Evolutionary conservation across 2,113 vertebrate genomes (phyloP), one percentile per base, ranked within the genome.

Genomic region (Notiomystis cincta): DNA sequence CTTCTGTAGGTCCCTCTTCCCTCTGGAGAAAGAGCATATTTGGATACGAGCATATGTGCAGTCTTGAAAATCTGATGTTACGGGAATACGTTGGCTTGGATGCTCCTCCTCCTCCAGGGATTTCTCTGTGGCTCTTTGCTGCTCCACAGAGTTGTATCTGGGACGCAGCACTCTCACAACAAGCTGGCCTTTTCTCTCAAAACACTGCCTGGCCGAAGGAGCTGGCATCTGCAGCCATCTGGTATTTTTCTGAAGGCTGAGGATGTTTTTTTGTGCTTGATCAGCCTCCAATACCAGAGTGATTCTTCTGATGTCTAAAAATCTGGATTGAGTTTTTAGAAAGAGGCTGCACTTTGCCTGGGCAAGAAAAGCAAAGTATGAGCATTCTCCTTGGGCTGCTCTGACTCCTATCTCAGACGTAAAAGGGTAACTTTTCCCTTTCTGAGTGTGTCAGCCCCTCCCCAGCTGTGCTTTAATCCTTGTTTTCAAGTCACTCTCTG

Each of bases 221-320:
- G 82, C 67, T 89, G 91, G 93, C 97, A 93, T 93, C 94, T 96
- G 96, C 89, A 92, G 67, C 84, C 90, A 95, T 90, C 96, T 95
- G 96, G 80, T 85, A 73, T 87, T 91, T 94, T 87, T 73, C 77
- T 12, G 37, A 95, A 89, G 89, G 82, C 78, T 67, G 71, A 84
- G 79, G 81, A 87, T 78, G 57, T 48, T 91, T 93, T 93, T 95
- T 64, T 95, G 84, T 58, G 71, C 90, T 97, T 87, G 84, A 82
- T 88, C 45, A 21, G 54, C 31, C 61, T 96, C 85, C 96, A 92
- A 9, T 75, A 83, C 50, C 47, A 56, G 76, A 88, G 35, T 6
- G 50, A 96, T 73, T 91, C 90, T 82, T 89, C 71, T 91, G 64
- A 93, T 77, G 76, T 60, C 86, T 87, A 11, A 93, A 90, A 94